A percentile compares a stretch with the other conserved stretches of the same genome.
These are phyloP conservation scores for Amphiprion ocellaris DNA, from an alignment of 2,113 vertebrate genomes.

Conservation along the genomic window DNA sequence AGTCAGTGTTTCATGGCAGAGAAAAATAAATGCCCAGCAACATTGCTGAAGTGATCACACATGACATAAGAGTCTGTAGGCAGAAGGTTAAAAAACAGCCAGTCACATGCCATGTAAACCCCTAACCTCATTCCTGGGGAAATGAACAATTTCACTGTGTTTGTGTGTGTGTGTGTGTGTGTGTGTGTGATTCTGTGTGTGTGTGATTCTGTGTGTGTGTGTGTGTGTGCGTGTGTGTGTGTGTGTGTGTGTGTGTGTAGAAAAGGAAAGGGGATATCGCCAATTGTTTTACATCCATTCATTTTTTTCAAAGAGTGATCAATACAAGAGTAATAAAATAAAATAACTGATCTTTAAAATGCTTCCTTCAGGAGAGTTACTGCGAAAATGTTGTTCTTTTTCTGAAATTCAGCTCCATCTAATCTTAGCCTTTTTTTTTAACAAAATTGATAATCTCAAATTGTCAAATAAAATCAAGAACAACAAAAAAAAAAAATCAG, in stretches of 20 bases:
- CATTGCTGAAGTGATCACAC: constrained; percentile 83
- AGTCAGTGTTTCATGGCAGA: constrained; percentile 73
- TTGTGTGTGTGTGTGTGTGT: constrained; percentile 21
- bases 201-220: constrained; percentile 17
- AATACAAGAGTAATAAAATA: neutral
- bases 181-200: too few species aligned
- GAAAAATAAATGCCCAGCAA: constrained; percentile 71
- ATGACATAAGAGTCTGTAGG: constrained; percentile 85
- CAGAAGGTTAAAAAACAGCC: constrained; percentile 84
- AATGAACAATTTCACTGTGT: constrained; percentile 44
- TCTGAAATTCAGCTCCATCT: neutral
- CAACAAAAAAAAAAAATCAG: neutral
- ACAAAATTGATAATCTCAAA: neutral
- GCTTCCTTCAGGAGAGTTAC: neutral
- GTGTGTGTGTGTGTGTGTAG: constrained; percentile 4
- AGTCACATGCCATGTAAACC: constrained; percentile 80
- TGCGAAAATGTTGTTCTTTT: neutral
- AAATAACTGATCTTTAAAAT: constrained; percentile 18
- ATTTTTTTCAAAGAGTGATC: neutral
- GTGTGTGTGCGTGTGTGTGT: constrained; percentile 9
- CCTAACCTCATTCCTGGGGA: constrained; percentile 81
- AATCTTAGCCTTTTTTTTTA: neutral
- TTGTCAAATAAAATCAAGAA: neutral
- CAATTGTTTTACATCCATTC: constrained; percentile 21
- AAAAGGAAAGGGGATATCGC: neutral